A percentile compares a stretch with the other conserved stretches of the same genome.
Conservation (phyloP, 2,113 vertebrate genomes). For the Sinocyclocheilus anshuiensis region DNA sequence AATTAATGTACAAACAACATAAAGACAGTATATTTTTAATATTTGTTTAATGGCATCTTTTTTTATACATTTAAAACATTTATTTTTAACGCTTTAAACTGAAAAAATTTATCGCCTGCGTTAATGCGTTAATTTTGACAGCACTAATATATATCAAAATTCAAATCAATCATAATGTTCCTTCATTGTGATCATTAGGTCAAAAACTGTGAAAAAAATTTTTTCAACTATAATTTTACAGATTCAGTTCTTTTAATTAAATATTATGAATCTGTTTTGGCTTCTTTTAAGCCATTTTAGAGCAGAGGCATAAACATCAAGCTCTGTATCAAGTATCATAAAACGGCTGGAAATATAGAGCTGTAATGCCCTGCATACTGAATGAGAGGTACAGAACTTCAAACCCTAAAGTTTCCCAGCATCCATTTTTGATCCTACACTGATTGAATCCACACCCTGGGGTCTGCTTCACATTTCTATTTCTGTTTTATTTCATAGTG, state of each 20-base stretch:
- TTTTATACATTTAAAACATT: too few species aligned
- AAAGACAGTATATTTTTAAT: too few species aligned
- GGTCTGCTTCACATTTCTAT: constrained; percentile 15
- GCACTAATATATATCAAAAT: too few species aligned
- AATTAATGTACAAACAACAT: too few species aligned
- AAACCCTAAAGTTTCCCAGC: constrained; percentile 3
- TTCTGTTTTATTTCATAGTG: constrained; percentile 20
- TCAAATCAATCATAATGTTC: not conserved
- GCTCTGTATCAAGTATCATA: not conserved
- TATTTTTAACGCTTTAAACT: too few species aligned
- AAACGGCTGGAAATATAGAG: not conserved
- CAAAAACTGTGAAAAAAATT: not conserved
- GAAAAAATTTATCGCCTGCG: too few species aligned
- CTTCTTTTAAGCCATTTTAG: not conserved
- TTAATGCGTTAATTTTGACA: too few species aligned
- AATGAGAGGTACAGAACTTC: constrained; percentile 16
- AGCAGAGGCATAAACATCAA: not conserved
- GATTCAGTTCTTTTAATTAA: not conserved
- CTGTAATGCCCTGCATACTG: not conserved
- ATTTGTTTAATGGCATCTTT: too few species aligned
- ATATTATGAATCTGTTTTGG: not conserved
- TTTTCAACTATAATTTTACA: not conserved
- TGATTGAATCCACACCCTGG: not conserved
- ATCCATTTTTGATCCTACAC: constrained; percentile 2
- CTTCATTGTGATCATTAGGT: not conserved